Conservation (phyloP, 2,888 invertebrate genomes). For the Eutolmus rufibarbis region DNA sequence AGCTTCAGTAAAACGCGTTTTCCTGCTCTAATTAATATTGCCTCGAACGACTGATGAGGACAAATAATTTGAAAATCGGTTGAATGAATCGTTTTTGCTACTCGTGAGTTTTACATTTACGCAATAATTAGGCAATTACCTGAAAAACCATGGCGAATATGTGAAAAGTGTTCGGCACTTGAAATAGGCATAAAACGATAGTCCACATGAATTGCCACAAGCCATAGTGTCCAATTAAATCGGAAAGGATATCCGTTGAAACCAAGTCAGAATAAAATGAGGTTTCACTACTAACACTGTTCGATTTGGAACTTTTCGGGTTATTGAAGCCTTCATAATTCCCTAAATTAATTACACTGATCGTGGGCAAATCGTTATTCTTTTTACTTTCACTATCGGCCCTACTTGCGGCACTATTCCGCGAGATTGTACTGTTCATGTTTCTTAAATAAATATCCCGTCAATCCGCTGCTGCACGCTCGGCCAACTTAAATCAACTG, state of each 20-base stretch:
- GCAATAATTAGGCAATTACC: slow-evolving; percentile 51
- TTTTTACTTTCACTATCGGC: neutral
- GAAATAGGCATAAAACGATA: slow-evolving; percentile 67
- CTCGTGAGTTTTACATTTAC: neutral
- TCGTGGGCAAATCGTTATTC: neutral
- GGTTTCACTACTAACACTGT: neutral
- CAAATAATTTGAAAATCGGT: neutral
- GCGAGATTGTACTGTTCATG: neutral
- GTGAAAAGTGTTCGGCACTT: slow-evolving; percentile 71
- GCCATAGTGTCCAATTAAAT: slow-evolving; percentile 67
- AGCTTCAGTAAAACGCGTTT: neutral
- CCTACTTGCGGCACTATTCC: neutral
- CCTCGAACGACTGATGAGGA: neutral
- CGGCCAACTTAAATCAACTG: slow-evolving; percentile 18
- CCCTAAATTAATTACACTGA: slow-evolving; percentile 8
- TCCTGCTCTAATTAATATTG: slow-evolving; percentile 5
- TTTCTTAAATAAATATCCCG: neutral
- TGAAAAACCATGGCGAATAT: slow-evolving; percentile 69
- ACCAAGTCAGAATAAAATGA: neutral
- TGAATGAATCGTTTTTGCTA: neutral
- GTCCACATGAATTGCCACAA: slow-evolving; percentile 69
- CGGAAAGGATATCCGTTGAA: slow-evolving; percentile 65
- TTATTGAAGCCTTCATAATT: neutral
- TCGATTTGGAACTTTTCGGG: neutral
- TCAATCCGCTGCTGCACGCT: neutral